These are phyloP conservation scores for Drosophila ananassae DNA, from an alignment of 1,140 invertebrate species.

Conservation along the genomic window DNA sequence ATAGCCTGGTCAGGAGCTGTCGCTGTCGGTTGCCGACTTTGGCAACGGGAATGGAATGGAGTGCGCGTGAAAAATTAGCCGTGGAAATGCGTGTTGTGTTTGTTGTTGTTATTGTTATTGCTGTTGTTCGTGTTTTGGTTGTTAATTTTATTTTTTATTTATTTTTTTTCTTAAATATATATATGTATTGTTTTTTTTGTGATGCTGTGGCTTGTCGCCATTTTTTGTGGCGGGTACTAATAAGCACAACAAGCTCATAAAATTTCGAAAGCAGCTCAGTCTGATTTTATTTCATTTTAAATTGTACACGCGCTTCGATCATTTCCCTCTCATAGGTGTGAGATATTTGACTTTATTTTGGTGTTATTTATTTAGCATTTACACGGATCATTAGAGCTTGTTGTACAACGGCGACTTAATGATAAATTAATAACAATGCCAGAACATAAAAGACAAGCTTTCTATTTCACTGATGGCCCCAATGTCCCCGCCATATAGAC, in stretches of 20 bases:
- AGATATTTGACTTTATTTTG: slow-evolving; percentile 5
- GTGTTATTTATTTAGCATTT: slow-evolving; percentile 65
- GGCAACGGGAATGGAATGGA: slow-evolving; percentile 35
- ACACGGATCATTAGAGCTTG: slow-evolving; percentile 75
- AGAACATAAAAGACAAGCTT: slow-evolving; percentile 60
- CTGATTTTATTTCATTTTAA: slow-evolving; percentile 79
- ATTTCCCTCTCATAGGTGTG: slow-evolving; percentile 26
- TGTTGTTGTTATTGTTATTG: slow-evolving; percentile 12
- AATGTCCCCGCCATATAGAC: slow-evolving; percentile 41
- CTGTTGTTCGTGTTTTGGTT: slow-evolving; percentile 35
- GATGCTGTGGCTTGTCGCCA: slow-evolving; percentile 76
- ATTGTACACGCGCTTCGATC: slow-evolving; percentile 72
- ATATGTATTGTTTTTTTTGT: neutral
- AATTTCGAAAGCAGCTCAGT: slow-evolving; percentile 74
- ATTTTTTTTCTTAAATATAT: neutral
- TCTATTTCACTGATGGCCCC: slow-evolving; percentile 68
- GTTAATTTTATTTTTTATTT: neutral
- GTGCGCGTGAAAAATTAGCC: slow-evolving; percentile 77
- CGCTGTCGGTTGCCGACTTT: slow-evolving; percentile 60
- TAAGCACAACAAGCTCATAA: slow-evolving; percentile 81
- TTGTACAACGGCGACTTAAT: slow-evolving; percentile 62
- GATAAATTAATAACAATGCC: slow-evolving; percentile 74
- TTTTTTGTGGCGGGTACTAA: slow-evolving; percentile 70
- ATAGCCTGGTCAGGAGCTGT: slow-evolving; percentile 73
- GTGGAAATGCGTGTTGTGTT: slow-evolving; percentile 69